phyloP scores from a whole-genome alignment of 2,797 vertebrate genomes.

The Psittacula derbiana region DNA sequence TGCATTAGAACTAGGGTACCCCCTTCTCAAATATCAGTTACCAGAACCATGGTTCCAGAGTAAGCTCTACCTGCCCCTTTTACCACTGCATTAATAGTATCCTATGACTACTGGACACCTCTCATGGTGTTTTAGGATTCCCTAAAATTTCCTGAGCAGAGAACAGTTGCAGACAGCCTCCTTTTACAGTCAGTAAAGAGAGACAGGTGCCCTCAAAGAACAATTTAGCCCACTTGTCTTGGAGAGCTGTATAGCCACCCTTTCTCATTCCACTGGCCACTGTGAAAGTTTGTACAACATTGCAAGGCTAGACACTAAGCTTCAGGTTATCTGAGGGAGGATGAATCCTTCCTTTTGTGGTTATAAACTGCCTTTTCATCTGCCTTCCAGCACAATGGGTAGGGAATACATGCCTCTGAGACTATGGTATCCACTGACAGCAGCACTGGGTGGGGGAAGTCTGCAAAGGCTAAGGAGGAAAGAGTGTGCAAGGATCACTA shows the following conservation, averaged over 20 bases:
- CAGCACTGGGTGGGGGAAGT: neutral
- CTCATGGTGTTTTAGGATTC: neutral
- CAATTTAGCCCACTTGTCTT: neutral
- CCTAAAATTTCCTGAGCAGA: neutral
- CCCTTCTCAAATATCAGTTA: neutral
- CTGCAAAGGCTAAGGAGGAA: neutral
- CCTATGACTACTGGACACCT: neutral
- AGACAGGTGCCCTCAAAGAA: neutral
- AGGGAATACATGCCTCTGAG: neutral
- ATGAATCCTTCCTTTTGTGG: neutral
- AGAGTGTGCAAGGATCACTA: neutral
- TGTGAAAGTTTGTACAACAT: neutral
- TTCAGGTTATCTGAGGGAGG: neutral
- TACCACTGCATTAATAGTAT: neutral
- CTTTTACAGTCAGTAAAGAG: neutral
- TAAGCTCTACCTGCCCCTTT: neutral
- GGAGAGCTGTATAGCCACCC: neutral
- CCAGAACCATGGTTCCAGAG: neutral
- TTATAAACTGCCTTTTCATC: neutral
- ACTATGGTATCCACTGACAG: neutral
- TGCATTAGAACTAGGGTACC: neutral
- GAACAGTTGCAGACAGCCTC: neutral
- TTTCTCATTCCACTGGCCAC: neutral
- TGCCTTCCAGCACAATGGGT: neutral
- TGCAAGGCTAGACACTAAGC: neutral